Evolutionary conservation across 2,797 vertebrate genomes (phyloP).

Genomic region (Acanthurus tractus): DNA sequence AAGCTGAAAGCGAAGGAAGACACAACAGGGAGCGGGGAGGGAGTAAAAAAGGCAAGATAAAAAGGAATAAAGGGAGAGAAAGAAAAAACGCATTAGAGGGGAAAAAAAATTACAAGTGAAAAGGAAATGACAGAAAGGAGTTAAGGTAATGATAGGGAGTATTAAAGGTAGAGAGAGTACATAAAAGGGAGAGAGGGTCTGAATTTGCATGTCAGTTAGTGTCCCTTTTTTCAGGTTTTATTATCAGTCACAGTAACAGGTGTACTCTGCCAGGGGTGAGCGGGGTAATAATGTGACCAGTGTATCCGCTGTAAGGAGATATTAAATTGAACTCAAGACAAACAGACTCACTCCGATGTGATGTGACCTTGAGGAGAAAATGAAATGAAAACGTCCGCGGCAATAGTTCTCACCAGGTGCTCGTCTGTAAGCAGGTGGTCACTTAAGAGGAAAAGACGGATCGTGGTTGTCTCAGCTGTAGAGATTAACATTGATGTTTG

Average conservation of each 20-base stretch:
- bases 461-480: background rate
- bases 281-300: conserved; percentile 53
- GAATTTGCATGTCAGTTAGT: conserved; percentile 60
- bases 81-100: conserved; percentile 51
- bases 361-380: conserved; percentile 64
- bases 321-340: conserved; percentile 65
- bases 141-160: conserved; percentile 57
- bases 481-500: conserved; percentile 10
- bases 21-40: conserved; percentile 37
- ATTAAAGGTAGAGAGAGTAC: conserved; percentile 48
- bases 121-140: conserved; percentile 61
- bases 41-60: conserved; percentile 49
- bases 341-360: conserved; percentile 47
- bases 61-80: conserved; percentile 61
- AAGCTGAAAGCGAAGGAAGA: conserved; percentile 53
- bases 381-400: conserved; percentile 47
- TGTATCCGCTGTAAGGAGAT: conserved; percentile 58
- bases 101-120: conserved; percentile 40
- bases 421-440: conserved; percentile 31
- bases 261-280: conserved; percentile 52
- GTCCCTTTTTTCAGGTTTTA: conserved; percentile 51
- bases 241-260: conserved; percentile 66
- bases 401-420: conserved; percentile 13
- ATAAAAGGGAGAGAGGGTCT: conserved; percentile 16
- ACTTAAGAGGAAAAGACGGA: conserved; percentile 35